Base-by-base conservation (phyloP, 1,140 invertebrate species). In the Drosophila erecta region DNA sequence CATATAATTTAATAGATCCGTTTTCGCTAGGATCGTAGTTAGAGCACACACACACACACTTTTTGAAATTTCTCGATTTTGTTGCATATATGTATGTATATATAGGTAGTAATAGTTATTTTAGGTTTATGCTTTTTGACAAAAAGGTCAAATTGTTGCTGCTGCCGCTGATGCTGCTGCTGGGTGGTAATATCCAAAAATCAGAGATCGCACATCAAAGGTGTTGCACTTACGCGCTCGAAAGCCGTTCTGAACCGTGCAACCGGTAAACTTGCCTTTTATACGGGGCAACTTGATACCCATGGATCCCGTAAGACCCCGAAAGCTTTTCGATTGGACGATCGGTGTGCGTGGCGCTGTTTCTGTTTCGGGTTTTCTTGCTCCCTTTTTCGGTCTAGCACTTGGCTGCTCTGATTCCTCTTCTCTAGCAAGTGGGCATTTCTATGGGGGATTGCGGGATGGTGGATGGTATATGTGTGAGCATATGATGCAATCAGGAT, bases 171-270 rank as follows among this genome's bases (percentile, higher is more conserved):
- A 17, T 69, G 62, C 35, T 73, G 74, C 40, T 58, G 43, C 51
- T 49, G 49, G 54, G 58, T 83, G 81, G 74, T 74, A 55, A 85
- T 79, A 78, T 77, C 74, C 71, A 81, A 85, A 76, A 90, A 71
- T 84, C 64, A 89, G 73, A 84, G 73, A 65, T 87, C 78, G 61
- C 86, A 87, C 84, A 84, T 73, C 84, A 92, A 92, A 93, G 92
- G 92, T 93, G 93, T 86, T 93, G 92, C 94, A 96, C 95, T 96
- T 96, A 96, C 95, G 91, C 94, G 96, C 96, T 97, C 95, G 95
- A 96, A 96, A 97, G 96, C 96, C 96, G 96, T 96, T 97, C 96
- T 97, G 96, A 96, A 95, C 94, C 94, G 94, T 93, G 93, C 93
- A 94, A 93, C 93, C 94, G 93, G 93, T 92, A 93, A 91, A 93